Conservation (phyloP, 2,113 vertebrate species). For the Orcinus orca region DNA sequence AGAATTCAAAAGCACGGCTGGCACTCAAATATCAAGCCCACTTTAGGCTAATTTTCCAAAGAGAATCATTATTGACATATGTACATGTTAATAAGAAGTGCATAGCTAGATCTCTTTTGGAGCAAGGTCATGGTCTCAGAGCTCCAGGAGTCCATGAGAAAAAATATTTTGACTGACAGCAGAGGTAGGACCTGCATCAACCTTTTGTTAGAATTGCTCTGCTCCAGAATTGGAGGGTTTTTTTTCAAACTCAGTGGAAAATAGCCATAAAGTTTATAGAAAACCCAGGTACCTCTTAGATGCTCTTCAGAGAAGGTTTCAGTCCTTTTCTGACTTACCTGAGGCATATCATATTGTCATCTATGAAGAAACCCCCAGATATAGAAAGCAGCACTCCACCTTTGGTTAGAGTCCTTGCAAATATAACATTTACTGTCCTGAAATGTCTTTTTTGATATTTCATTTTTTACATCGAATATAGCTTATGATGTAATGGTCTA, state of each 20-base stretch:
- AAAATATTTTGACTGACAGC: not conserved
- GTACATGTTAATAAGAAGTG: not conserved
- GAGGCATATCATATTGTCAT: not conserved
- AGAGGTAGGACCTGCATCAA: not conserved
- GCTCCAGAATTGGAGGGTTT: not conserved
- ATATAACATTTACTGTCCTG: not conserved
- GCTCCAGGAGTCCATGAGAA: not conserved
- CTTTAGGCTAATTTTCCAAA: not conserved
- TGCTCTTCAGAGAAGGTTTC: not conserved
- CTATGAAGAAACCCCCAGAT: not conserved
- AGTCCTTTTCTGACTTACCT: not conserved
- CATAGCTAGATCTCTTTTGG: not conserved
- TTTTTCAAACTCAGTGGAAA: not conserved
- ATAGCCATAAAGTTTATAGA: not conserved
- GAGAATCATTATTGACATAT: not conserved
- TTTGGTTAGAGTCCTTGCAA: not conserved
- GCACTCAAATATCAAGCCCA: not conserved
- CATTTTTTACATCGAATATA: not conserved
- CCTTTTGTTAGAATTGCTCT: not conserved
- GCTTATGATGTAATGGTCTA: not conserved
- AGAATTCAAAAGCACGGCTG: not conserved
- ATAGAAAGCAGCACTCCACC: not conserved
- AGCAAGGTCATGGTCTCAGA: not conserved
- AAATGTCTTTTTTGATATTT: not conserved
- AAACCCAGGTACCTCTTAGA: not conserved